Percentiles rank a stretch among this genome's conserved stretches.
Conservation (phyloP, 1,140 invertebrate species). For the Chelonus insularis region DNA sequence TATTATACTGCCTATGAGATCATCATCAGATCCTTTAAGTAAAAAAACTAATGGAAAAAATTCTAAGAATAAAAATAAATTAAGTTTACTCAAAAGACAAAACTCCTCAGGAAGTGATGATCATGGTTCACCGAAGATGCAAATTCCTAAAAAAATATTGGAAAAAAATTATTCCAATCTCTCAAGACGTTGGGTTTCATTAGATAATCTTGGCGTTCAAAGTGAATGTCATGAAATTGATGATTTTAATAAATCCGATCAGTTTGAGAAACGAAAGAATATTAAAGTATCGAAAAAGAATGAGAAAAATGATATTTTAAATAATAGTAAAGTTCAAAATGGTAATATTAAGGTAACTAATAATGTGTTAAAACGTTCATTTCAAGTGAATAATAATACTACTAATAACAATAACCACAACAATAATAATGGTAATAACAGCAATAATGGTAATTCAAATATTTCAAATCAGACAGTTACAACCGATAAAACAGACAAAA, state of each 20-base stretch:
- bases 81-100: constrained; percentile 54
- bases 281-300: constrained; percentile 36
- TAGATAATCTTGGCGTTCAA: constrained; percentile 50
- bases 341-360: constrained; percentile 37
- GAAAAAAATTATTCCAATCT: constrained; percentile 52
- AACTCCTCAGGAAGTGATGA: constrained; percentile 62
- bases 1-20: constrained; percentile 37
- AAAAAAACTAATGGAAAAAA: constrained; percentile 26
- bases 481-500: too few relatives aligned
- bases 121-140: constrained; percentile 56
- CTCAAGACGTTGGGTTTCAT: constrained; percentile 52
- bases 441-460: too few relatives aligned
- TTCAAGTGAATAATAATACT: constrained; percentile 56
- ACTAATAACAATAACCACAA: constrained; percentile 54
- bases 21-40: constrained; percentile 43
- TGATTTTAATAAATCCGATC: constrained; percentile 47
- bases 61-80: constrained; percentile 50
- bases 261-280: constrained; percentile 52
- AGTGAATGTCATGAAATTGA: constrained; percentile 45
- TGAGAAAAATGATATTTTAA: constrained; percentile 45
- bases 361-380: constrained; percentile 46
- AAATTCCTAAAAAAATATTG: constrained; percentile 42
- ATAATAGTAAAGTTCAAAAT: constrained; percentile 49
- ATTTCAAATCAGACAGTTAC: too few relatives aligned
- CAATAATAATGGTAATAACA: constrained; percentile 36